A percentile compares a stretch with the other conserved stretches of the same genome.
Conservation (phyloP, 2,888 invertebrate genomes). For the Agrochola lychnidis region DNA sequence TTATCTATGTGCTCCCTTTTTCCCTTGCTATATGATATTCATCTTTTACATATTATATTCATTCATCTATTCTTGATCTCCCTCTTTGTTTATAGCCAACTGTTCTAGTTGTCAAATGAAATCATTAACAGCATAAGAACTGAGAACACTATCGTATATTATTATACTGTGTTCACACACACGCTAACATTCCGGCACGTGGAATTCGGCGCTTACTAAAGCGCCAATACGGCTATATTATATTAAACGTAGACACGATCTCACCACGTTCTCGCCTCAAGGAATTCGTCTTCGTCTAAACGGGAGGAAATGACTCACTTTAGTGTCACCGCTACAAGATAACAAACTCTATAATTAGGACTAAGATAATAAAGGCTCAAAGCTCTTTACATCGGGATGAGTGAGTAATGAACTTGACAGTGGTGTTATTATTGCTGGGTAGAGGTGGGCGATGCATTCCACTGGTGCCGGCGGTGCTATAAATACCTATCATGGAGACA, state of each 20-base stretch:
- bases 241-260: slow-evolving; percentile 61
- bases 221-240: slow-evolving; percentile 60
- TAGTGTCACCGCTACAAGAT: slow-evolving; percentile 69
- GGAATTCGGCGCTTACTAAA: slow-evolving; percentile 55
- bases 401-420: slow-evolving; percentile 89
- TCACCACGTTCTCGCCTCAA: slow-evolving; percentile 55
- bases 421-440: slow-evolving; percentile 81
- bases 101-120: neutral
- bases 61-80: neutral
- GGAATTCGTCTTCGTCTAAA: slow-evolving; percentile 65
- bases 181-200: slow-evolving; percentile 52
- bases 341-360: slow-evolving; percentile 70
- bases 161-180: slow-evolving; percentile 7
- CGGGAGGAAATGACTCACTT: slow-evolving; percentile 69
- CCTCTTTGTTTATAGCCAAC: neutral
- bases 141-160: neutral
- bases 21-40: neutral
- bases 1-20: neutral
- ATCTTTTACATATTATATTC: neutral
- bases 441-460: slow-evolving; percentile 84
- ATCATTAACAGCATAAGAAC: slow-evolving; percentile 1
- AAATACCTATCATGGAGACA: slow-evolving; percentile 74
- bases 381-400: slow-evolving; percentile 69
- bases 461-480: slow-evolving; percentile 71
- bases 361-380: slow-evolving; percentile 64